Percentiles rank a stretch among this genome's conserved stretches.
Conservation (phyloP, 2,797 vertebrate species). For the Poecile montanus region DNA sequence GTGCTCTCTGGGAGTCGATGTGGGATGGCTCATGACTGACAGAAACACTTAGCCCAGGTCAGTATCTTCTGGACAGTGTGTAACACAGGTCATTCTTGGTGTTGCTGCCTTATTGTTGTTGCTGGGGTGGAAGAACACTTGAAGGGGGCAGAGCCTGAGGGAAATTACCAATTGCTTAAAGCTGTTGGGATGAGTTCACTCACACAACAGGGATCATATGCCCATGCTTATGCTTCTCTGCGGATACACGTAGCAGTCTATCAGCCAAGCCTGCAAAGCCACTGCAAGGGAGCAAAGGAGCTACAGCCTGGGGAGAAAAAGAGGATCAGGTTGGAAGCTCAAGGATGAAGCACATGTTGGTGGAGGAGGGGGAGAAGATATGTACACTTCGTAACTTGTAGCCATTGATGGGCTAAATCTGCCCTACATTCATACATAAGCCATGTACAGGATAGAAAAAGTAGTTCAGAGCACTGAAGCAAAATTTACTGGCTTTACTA, state of each 20-base stretch:
- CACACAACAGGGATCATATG: not conserved
- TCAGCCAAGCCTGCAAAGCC: not conserved
- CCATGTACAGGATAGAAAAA: not conserved
- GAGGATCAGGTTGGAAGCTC: not conserved
- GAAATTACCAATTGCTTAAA: not conserved
- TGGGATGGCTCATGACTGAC: not conserved
- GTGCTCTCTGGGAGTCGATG: not conserved
- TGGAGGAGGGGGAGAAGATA: not conserved
- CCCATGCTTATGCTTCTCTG: not conserved
- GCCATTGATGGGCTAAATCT: not conserved
- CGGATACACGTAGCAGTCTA: not conserved
- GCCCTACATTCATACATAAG: not conserved
- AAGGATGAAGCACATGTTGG: not conserved
- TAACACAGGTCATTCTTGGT: not conserved
- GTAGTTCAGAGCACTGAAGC: not conserved
- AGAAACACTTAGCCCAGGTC: not conserved
- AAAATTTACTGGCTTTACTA: not conserved
- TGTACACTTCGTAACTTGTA: not conserved
- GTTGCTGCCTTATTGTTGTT: not conserved
- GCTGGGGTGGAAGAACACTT: not conserved
- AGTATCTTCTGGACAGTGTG: not conserved
- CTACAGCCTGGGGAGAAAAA: not conserved
- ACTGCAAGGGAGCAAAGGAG: not conserved
- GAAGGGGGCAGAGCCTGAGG: not conserved
- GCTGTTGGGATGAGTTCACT: not conserved